Base-by-base conservation (phyloP, 2,888 invertebrate genomes). In the Dorcus parallelipipedus region DNA sequence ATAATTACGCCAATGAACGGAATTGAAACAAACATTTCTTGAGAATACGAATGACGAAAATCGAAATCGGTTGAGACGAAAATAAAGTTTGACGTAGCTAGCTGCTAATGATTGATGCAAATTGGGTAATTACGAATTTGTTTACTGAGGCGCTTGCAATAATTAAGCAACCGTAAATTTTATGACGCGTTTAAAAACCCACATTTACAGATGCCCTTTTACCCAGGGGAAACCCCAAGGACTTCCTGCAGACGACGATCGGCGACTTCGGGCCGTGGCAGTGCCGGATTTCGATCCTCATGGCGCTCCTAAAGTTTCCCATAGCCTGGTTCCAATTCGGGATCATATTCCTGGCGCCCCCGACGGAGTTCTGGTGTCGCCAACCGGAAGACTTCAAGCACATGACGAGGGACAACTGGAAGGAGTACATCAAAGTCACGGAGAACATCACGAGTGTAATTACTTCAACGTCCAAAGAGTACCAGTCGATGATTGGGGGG, bases 261-360 rank as follows among this genome's bases (percentile, higher is more conserved):
- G 85, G 86, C 9, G 79, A 83, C 67, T 84, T 84, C 63, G 86
- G 86, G 49, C 78, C 67, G 72, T 86, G 85, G 85, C 86, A 86
- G 67, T 73, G 82, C 10, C 69, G 74, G 58, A 81, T 83, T 62
- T 81, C 82, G 56, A 41, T 82, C 38, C 69, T 83, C 33, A 83
- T 86, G 83, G 78, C 84, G 2, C 67, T 86, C 40, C 67, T 86
- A 39, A 86, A 85, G 69, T 73, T 86, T 45, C 84, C 86, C 0
- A 80, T 81, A 17, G 84, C 84, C 39, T 86, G 86, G 85, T 83
- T 84, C 69, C 85, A 86, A 70, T 72, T 86, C 53, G 83, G 83
- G 59, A 85, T 86, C 57, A 80, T 86, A 59, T 85, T 85, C 68
- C 76, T 86, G 71, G 85, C 85, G 9, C 85, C 86, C 14, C 81